Conservation (phyloP, 2,797 vertebrate species). For the Acanthurus leucopareius region DNA sequence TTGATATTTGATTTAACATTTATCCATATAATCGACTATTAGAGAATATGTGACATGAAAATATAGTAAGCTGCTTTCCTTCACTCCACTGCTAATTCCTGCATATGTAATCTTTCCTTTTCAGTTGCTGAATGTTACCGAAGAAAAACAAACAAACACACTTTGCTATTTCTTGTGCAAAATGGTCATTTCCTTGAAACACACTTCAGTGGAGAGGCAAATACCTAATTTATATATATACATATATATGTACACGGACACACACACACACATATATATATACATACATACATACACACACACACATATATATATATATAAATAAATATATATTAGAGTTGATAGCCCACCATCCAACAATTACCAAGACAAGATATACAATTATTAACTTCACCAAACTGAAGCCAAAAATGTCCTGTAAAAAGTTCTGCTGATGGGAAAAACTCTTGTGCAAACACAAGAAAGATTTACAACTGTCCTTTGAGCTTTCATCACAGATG, state of each 20-base stretch:
- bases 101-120: background rate
- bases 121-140: background rate
- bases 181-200: background rate
- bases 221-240: background rate
- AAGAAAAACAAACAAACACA: background rate
- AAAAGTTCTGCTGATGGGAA: background rate
- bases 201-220: background rate
- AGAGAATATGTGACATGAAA: background rate
- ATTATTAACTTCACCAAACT: too few relatives aligned
- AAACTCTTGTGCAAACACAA: constrained; percentile 5
- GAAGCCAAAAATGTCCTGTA: background rate
- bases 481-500: constrained; percentile 32
- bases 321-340: too few relatives aligned
- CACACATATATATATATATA: too few relatives aligned
- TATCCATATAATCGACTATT: background rate
- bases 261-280: too few relatives aligned
- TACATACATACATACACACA: too few relatives aligned
- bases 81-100: background rate
- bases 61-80: background rate
- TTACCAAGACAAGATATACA: too few relatives aligned
- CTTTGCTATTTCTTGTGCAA: background rate
- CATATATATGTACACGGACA: too few relatives aligned
- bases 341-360: too few relatives aligned
- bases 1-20: background rate
- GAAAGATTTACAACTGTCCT: constrained; percentile 42